These are phyloP conservation scores for Ligdia adustata DNA, from an alignment of 2,888 invertebrate genomes.

Conservation along the genomic window DNA sequence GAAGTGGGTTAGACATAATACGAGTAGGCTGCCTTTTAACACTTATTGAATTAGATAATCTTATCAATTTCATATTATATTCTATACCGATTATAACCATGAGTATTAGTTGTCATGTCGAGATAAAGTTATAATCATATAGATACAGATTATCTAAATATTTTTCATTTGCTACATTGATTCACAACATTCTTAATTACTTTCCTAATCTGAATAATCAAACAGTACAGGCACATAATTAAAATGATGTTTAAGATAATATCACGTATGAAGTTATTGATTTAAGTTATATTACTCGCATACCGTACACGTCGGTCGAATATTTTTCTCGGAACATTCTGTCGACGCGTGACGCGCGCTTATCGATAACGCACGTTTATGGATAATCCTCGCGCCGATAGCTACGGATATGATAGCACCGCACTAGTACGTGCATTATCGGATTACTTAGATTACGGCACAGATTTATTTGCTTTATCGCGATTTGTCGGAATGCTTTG, in stretches of 20 bases:
- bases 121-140: no score
- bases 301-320: conserved; percentile 7
- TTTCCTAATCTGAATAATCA: no score
- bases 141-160: no score
- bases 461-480: conserved; percentile 74
- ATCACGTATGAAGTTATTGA: no score
- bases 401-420: conserved; percentile 49
- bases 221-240: no score
- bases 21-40: not conserved
- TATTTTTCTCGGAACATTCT: conserved; percentile 16
- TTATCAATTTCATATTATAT: not conserved
- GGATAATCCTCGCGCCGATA: conserved; percentile 53
- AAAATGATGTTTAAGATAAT: no score
- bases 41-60: not conserved
- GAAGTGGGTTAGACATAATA: not conserved
- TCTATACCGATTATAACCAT: no score
- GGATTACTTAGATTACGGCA: conserved; percentile 58
- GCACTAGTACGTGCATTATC: conserved; percentile 61
- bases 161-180: no score
- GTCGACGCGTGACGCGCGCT: conserved; percentile 39
- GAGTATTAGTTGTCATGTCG: no score
- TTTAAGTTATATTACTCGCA: no score
- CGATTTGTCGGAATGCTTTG: conserved; percentile 59
- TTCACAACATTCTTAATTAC: no score
- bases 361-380: conserved; percentile 47